A percentile compares a stretch with the other conserved stretches of the same genome.
phyloP scores from a whole-genome alignment of 92 coral and sea anemone species.

The Porites lobata region DNA sequence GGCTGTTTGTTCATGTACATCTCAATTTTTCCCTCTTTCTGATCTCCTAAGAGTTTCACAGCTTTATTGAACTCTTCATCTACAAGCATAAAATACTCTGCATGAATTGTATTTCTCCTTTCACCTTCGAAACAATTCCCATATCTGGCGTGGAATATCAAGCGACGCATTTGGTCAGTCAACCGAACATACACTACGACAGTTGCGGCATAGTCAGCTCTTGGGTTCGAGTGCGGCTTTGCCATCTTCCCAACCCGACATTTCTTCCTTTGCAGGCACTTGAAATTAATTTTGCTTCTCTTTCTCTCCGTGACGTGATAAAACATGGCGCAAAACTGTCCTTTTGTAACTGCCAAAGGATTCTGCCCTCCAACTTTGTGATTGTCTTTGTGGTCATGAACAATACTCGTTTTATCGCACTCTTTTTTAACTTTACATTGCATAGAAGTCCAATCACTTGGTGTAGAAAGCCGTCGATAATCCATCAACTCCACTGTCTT shows the following conservation, averaged over 20 bases:
- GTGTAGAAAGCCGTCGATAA: not conserved
- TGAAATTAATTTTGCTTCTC: not conserved
- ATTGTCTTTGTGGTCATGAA: too few relatives aligned
- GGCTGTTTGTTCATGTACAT: not conserved
- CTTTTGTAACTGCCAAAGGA: too few relatives aligned
- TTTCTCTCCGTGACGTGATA: slow-evolving; percentile 20
- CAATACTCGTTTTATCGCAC: too few relatives aligned
- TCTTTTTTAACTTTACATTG: too few relatives aligned
- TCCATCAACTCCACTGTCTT: not conserved
- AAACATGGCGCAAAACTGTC: slow-evolving; percentile 30
- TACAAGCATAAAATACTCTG: too few relatives aligned
- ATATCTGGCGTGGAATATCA: too few relatives aligned
- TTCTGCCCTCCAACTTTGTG: too few relatives aligned
- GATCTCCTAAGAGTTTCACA: too few relatives aligned
- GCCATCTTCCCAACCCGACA: slow-evolving; percentile 22
- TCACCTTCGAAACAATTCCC: not conserved
- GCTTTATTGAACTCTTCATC: too few relatives aligned
- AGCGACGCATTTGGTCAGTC: not conserved
- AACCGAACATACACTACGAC: not conserved
- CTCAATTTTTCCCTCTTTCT: too few relatives aligned
- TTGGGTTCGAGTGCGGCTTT: slow-evolving; percentile 2
- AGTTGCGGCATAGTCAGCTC: too few relatives aligned
- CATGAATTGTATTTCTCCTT: slow-evolving; percentile 15
- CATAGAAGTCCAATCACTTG: not conserved
- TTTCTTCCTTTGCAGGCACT: not conserved